phyloP scores from a whole-genome alignment of 2,113 vertebrate species.

The western clawed frog (Xenopus tropicalis) region DNA sequence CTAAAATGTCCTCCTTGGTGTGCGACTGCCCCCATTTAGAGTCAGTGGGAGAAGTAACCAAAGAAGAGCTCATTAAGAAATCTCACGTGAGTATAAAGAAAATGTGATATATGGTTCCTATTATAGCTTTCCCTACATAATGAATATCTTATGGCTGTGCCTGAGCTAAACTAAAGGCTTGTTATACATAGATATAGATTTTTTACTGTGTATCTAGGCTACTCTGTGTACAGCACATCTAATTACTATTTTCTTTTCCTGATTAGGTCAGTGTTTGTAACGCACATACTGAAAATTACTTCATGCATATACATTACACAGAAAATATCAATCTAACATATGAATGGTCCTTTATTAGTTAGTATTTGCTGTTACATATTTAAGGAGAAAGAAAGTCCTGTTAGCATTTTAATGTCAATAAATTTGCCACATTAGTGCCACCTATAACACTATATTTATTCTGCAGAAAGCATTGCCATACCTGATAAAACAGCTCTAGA shows the following conservation, averaged over 20 bases:
- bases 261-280: not conserved
- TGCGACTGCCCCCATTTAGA: constrained; percentile 89
- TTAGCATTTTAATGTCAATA: too few relatives aligned
- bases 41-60: constrained; percentile 95
- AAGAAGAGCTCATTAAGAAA: constrained; percentile 94
- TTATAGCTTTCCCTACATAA: not conserved
- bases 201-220: not conserved
- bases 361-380: too few relatives aligned
- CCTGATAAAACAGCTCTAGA: too few relatives aligned
- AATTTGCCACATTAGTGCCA: too few relatives aligned
- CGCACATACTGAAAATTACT: too few relatives aligned
- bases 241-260: not conserved
- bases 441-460: too few relatives aligned
- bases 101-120: not conserved
- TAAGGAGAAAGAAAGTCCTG: too few relatives aligned
- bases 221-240: not conserved
- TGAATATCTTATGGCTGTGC: not conserved
- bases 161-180: not conserved
- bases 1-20: constrained; percentile 72
- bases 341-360: too few relatives aligned
- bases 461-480: too few relatives aligned
- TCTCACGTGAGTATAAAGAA: constrained; percentile 81
- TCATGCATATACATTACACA: too few relatives aligned
- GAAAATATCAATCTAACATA: too few relatives aligned
- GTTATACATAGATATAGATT: not conserved